A percentile compares a stretch with the other conserved stretches of the same genome.
phyloP scores from a whole-genome alignment of 2,113 vertebrate species.

The Corythoichthys intestinalis region DNA sequence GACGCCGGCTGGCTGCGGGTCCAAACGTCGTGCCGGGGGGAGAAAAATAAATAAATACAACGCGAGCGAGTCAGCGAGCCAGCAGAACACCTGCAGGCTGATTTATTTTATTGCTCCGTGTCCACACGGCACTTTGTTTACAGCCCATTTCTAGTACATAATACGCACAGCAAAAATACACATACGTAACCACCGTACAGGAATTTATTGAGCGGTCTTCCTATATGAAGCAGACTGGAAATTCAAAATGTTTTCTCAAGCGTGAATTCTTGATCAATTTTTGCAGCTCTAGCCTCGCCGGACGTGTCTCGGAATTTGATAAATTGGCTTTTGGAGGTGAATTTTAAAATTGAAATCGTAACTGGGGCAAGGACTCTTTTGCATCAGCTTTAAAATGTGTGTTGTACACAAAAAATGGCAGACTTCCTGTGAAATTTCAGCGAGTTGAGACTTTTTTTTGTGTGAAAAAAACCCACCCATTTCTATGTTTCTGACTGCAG shows the following conservation, averaged over 20 bases:
- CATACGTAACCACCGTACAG: neutral
- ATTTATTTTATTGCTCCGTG: slow-evolving; percentile 3
- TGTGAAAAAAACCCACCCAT: no score
- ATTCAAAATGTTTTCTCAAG: neutral
- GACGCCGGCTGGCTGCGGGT: neutral
- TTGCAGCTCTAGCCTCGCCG: neutral
- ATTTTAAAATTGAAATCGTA: neutral
- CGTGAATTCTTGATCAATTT: neutral
- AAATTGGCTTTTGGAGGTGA: neutral
- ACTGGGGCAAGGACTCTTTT: no score
- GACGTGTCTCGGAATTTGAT: neutral
- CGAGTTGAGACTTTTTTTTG: no score
- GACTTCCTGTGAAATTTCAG: no score
- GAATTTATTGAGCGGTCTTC: neutral
- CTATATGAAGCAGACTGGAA: neutral
- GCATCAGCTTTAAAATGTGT: no score
- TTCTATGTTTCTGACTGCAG: no score
- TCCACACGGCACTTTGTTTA: slow-evolving; percentile 2
- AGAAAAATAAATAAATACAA: neutral
- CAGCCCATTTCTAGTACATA: neutral
- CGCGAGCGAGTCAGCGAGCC: neutral
- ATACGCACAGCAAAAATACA: neutral
- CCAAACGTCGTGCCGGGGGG: neutral
- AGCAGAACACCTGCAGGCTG: slow-evolving; percentile 6
- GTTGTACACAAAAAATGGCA: no score